Base-by-base conservation (phyloP, 2,113 vertebrate species). In the Alosa alosa region DNA sequence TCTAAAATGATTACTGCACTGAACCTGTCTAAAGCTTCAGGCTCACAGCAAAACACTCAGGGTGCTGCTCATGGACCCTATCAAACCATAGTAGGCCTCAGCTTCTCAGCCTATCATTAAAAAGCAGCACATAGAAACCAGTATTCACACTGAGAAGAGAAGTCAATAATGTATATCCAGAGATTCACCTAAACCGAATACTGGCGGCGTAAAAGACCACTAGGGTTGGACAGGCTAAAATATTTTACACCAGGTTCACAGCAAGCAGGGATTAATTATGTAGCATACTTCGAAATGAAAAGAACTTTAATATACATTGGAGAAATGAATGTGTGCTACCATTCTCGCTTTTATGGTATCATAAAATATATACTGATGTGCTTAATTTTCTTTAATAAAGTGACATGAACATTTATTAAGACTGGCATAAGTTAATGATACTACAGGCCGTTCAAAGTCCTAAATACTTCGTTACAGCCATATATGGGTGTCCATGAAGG, bases 321-420 rank as follows among this genome's bases (percentile, higher is more conserved):
- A 96, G 95, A 96, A 96, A 97, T 97, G 96, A 97, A 97, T 98
- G 96, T 97, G 94, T 94, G 94, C 95, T 95, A 93, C 97, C 96
- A 96, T 96, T 75, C 96, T 78, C 3, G 95, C 96, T 96, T 98
- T 98, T 97, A 97, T 95, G 95, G 95, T 94, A 94, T 96, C 96
- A 95, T 99, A 97, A 98, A 92, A 97, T 96, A 95, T 94, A 95
- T 93, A 93, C 91, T 95, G 96, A 96, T 95, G 96, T 96, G 96
- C 96, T 97, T 97, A 96, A 96, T 96, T 96, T 96, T 97, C 9
- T 88, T 96, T 96, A 78, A 97, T 96, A 97, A 97, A 96, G 95
- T 96, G 95, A 95, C 95, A 95, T 93, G 95, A 94, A 93, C 95
- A 96, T 97, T 97, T 97, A 97, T 97, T 96, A 97, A 97, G 96